Evolutionary conservation across 2,113 vertebrate genomes (phyloP).

Genomic region (human): DNA sequence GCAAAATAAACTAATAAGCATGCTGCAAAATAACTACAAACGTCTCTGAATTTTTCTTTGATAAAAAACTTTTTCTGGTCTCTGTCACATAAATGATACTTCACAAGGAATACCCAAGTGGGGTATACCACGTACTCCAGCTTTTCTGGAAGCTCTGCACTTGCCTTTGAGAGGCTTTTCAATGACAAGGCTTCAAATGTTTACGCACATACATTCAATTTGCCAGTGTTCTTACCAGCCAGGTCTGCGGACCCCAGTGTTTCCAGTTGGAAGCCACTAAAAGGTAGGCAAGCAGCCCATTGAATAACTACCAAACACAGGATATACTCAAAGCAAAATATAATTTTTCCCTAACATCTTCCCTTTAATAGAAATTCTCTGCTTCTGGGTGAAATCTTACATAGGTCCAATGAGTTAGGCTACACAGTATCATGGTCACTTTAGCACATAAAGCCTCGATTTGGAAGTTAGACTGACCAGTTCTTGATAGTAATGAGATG

Average conservation of each 20-base stretch:
- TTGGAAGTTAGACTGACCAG: background rate
- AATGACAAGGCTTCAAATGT: background rate
- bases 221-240: background rate
- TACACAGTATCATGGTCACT: background rate
- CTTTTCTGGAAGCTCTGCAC: background rate
- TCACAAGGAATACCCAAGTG: background rate
- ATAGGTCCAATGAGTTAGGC: background rate
- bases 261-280: background rate
- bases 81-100: background rate
- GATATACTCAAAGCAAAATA: background rate
- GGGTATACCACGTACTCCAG: background rate
- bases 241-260: background rate
- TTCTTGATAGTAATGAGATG: background rate
- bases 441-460: background rate
- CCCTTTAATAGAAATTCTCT: background rate
- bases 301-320: background rate
- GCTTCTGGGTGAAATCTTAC: background rate
- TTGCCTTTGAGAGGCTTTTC: background rate
- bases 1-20: conserved; percentile 53
- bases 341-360: conserved; percentile 10
- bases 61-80: conserved; percentile 28
- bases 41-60: conserved; percentile 30
- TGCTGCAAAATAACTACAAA: conserved; percentile 15
- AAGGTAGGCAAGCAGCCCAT: background rate
- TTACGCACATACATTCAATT: background rate